Evolutionary conservation across 2,888 invertebrate species (phyloP).

Genomic region (Cheilosia vulpina): DNA sequence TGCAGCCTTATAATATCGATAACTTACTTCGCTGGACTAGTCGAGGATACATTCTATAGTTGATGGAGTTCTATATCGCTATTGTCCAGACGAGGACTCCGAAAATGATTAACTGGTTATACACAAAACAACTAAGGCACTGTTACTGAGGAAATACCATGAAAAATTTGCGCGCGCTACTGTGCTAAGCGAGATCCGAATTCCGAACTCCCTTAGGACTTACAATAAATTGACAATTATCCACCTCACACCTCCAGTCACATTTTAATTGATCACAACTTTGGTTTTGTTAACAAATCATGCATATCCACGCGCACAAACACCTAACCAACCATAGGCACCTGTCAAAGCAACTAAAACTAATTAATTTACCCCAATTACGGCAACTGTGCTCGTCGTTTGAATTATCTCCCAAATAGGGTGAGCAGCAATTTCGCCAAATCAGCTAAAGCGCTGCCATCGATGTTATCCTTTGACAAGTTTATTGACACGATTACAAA

Average conservation of each 20-base stretch:
- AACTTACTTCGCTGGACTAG: too few species aligned
- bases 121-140: too few species aligned
- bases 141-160: too few species aligned
- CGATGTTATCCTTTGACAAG: slow-evolving; percentile 33
- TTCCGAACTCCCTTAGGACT: neutral
- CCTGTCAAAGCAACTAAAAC: slow-evolving; percentile 18
- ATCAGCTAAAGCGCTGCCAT: neutral
- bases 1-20: too few species aligned
- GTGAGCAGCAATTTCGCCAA: slow-evolving; percentile 24
- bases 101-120: too few species aligned
- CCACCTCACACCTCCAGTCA: neutral
- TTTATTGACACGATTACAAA: slow-evolving; percentile 30
- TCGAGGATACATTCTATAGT: too few species aligned
- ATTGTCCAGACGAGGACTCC: too few species aligned
- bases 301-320: neutral
- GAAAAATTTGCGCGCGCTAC: too few species aligned
- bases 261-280: slow-evolving; percentile 4
- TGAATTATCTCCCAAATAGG: slow-evolving; percentile 17
- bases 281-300: slow-evolving; percentile 5
- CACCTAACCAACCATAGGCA: neutral
- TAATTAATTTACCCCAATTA: slow-evolving; percentile 29
- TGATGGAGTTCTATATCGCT: too few species aligned
- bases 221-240: neutral
- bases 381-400: slow-evolving; percentile 4
- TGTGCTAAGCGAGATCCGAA: too few species aligned